Base-by-base conservation (phyloP, 1,140 invertebrate genomes). In the Solenopsis invicta region DNA sequence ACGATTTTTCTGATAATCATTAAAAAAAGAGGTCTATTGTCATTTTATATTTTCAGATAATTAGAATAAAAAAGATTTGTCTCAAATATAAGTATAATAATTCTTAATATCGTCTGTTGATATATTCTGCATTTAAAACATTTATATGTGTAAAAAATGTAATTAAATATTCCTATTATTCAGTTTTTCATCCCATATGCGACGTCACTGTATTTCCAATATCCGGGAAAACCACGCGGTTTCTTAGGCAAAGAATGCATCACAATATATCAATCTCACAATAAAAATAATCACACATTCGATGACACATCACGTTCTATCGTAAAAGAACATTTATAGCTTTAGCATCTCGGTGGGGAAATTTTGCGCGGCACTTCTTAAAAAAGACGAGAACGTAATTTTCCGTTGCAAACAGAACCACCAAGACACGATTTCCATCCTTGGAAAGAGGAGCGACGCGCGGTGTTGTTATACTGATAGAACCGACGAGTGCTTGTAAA, bases 391-490 rank as follows among this genome's bases (percentile, higher is more conserved):
- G 18, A 24, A 59, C 21, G 3, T n/a, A 69, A 71, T 45, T 45
- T 78, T 45, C 54, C 61, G 2, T 59, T 56, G 37, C 21, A 8
- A 37, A 12, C 10, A 29, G 3, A 48, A n/a, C 1, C 67, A 74
- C 80, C 24, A 29, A 24, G 8, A 48, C 18, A 72, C 37, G 0
- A 48, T 9, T 48, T 64, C 6, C 82, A 8, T n/a, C 16, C 5
- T 64, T 24, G 24, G n/a, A 76, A 18, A 13, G 24, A 75, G 45
- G 59, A 88, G 34, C 66, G 37, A 56, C 69, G 13, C 64, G 21
- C 50, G 16, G 59, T 29, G n/a, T 85, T 29, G n/a, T 85, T 18
- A 67, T 29, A 52, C 29, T 41, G 37, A 8, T 8, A 10, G 13
- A 24, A 41, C 4, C 16, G 6, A 48, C 52, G 29, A 64, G n/a